Evolutionary conservation across 2,113 vertebrate genomes (phyloP).

Genomic region (Dromiciops gliroides): DNA sequence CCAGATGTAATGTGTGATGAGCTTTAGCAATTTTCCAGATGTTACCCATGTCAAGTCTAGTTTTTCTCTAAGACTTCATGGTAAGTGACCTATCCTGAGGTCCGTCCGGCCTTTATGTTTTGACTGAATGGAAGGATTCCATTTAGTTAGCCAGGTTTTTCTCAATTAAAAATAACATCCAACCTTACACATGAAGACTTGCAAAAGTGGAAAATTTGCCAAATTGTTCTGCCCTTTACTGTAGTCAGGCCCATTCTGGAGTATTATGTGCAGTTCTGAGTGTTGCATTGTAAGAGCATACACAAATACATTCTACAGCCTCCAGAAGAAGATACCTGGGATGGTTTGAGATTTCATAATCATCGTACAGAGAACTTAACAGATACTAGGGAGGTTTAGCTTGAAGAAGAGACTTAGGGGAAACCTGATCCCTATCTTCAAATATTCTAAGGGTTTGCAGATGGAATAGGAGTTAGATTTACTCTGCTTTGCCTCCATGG

Average conservation of each 20-base stretch:
- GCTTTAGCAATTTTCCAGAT: not conserved
- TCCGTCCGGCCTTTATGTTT: too few species aligned
- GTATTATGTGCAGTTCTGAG: not conserved
- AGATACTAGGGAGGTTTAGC: not conserved
- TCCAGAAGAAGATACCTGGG: not conserved
- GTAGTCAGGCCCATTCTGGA: not conserved
- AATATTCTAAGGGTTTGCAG: not conserved
- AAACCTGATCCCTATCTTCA: not conserved
- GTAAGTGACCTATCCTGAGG: not conserved
- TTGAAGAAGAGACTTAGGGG: not conserved
- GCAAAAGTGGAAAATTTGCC: not conserved
- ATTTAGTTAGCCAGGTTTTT: not conserved
- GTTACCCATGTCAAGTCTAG: not conserved
- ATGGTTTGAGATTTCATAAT: not conserved
- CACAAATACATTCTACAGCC: not conserved
- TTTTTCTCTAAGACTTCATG: not conserved
- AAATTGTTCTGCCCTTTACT: not conserved
- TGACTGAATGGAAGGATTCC: too few species aligned
- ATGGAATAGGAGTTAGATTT: not conserved
- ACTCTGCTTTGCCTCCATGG: not conserved
- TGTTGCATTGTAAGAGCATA: not conserved
- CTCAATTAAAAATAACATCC: not conserved
- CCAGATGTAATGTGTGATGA: not conserved
- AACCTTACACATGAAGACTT: not conserved
- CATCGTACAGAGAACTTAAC: not conserved